A percentile compares a stretch with the other conserved stretches of the same genome.
Evolutionary conservation across 2,113 vertebrate genomes (phyloP).

Genomic region (Embiotoca jacksoni): DNA sequence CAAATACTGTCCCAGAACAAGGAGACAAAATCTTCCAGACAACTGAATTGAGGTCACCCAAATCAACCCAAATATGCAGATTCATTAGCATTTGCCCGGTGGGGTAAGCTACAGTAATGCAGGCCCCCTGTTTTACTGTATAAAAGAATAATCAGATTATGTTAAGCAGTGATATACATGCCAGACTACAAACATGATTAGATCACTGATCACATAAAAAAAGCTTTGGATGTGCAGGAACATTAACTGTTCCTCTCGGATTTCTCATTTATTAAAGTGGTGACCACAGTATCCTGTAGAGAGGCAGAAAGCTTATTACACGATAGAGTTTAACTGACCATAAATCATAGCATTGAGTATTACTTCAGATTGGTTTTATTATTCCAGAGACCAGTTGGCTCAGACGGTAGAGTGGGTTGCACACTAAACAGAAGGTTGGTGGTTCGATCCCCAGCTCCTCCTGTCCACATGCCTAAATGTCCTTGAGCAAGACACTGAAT

Average conservation of each 20-base stretch:
- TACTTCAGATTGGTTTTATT: neutral
- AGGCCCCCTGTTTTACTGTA: slow-evolving; percentile 38
- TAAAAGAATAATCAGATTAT: slow-evolving; percentile 73
- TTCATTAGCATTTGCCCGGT: slow-evolving; percentile 58
- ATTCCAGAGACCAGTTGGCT: neutral
- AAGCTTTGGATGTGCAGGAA: neutral
- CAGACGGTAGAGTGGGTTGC: too few relatives aligned
- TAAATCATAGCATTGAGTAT: neutral
- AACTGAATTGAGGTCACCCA: slow-evolving; percentile 72
- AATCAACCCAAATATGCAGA: slow-evolving; percentile 70
- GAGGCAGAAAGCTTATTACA: neutral
- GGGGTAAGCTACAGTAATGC: slow-evolving; percentile 52
- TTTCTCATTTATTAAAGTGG: slow-evolving; percentile 9
- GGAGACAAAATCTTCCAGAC: slow-evolving; percentile 62
- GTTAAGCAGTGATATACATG: slow-evolving; percentile 61
- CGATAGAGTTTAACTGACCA: slow-evolving; percentile 9
- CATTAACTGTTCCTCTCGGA: neutral
- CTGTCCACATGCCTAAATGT: too few relatives aligned
- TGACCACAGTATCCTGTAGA: slow-evolving; percentile 4
- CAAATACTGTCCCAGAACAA: slow-evolving; percentile 33
- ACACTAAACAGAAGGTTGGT: too few relatives aligned
- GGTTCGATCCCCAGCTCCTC: too few relatives aligned
- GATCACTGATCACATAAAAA: slow-evolving; percentile 20
- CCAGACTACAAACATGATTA: slow-evolving; percentile 25
- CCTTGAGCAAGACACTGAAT: too few relatives aligned